phyloP scores from a whole-genome alignment of 2,797 vertebrate genomes.

The Sciurus vulgaris region DNA sequence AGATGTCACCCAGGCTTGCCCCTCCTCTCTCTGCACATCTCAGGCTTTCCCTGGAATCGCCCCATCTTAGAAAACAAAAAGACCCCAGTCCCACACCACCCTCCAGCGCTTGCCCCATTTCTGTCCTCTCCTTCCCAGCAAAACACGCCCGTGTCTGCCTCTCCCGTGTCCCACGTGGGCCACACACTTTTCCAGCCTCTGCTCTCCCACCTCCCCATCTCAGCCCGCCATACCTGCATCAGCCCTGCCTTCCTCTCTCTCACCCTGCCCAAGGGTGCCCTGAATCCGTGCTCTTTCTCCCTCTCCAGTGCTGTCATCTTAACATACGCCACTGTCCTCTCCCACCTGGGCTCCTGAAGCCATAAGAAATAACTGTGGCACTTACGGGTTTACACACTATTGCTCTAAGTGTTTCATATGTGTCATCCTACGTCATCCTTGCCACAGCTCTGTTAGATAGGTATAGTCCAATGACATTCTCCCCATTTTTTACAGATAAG shows the following conservation, averaged over 20 bases:
- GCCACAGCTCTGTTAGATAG: background rate
- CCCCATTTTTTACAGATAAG: background rate
- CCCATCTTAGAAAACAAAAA: background rate
- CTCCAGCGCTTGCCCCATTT: background rate
- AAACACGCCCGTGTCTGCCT: background rate
- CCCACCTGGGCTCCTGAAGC: background rate
- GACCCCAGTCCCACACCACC: background rate
- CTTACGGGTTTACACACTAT: background rate
- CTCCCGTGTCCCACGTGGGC: rapidly evolving
- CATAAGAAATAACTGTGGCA: background rate
- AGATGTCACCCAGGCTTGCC: rapidly evolving
- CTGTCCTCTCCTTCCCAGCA: background rate
- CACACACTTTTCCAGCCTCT: background rate
- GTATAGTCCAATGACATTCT: background rate
- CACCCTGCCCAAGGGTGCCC: too few species aligned
- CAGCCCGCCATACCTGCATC: rapidly evolving
- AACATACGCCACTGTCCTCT: background rate
- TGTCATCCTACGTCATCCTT: background rate
- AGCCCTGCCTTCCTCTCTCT: too few species aligned
- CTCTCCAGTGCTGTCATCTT: background rate
- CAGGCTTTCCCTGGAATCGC: background rate
- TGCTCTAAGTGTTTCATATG: background rate
- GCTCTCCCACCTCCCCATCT: background rate
- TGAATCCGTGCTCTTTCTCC: background rate
- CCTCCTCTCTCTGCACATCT: background rate